Evolutionary conservation across 2,113 vertebrate genomes (phyloP), one percentile per base, ranked within the genome.

Genomic region (Varanus salvator): DNA sequence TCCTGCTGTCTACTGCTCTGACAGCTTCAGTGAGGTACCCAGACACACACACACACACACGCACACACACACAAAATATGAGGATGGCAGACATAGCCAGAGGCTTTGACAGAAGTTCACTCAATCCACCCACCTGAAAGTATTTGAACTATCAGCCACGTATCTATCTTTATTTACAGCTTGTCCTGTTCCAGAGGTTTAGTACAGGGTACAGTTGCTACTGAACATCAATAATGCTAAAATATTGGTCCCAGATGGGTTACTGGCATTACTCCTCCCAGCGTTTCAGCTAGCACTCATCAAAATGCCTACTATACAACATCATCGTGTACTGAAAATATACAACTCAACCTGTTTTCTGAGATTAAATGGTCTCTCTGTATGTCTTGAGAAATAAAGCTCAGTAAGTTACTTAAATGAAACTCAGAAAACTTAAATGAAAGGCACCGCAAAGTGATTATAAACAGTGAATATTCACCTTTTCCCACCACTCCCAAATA

Each of bases 41-140:
- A 60, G 8, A 60, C 57, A 9, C 57, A 21, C 23, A 14, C 29
- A 7, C 6, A 27, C 17, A 27, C 52, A 29, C 6, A 38, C 14
- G 19, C 82, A 86, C 91, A n/a, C 48, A 68, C 66, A 44, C 80
- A 80, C 29, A 74, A 2, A 21, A n/a, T 86, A 27, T 57, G 21
- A 50, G 44, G 69, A n/a, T 19, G 38, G 54, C 85, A 87, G 76
- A 92, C 15, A 91, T 74, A 93, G 90, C 0, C 1, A 91, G 87
- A 72, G 91, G 93, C 90, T 93, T 87, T 86, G 83, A 86, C 85
- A 80, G 85, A 85, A 78, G n/a, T 84, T 94, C 64, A 17, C 68
- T 74, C 68, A 64, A 4, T 75, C 90, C 76, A 87, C 82, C 85
- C 88, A 91, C 91, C 89, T 90, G 19, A 72, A 66, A 91, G 3